Conservation (phyloP, 2,113 vertebrate species). For the Indicator indicator region DNA sequence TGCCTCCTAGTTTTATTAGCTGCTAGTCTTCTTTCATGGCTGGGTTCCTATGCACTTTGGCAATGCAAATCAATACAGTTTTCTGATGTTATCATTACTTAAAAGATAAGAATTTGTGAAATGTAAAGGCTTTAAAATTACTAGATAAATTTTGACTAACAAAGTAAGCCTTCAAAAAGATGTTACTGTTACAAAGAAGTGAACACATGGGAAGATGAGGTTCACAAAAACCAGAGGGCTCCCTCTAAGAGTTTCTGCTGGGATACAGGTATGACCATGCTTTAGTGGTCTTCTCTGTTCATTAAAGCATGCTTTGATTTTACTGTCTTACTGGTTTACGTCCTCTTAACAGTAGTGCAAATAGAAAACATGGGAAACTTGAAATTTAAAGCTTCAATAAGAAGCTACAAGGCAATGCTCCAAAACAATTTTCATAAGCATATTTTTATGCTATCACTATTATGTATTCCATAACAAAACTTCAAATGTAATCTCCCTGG, state of each 20-base stretch:
- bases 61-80: neutral
- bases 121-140: neutral
- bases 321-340: neutral
- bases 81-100: neutral
- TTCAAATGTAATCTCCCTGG: neutral
- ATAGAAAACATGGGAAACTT: neutral
- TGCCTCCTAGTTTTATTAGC: neutral
- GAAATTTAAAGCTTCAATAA: neutral
- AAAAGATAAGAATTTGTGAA: neutral
- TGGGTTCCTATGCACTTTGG: neutral
- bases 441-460: neutral
- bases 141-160: neutral
- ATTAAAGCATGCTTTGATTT: neutral
- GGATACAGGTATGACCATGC: neutral
- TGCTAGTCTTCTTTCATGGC: neutral
- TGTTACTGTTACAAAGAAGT: accelerated
- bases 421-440: neutral
- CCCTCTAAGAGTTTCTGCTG: neutral
- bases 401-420: neutral
- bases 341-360: neutral
- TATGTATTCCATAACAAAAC: neutral
- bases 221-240: neutral
- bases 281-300: neutral
- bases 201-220: neutral
- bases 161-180: neutral